Base-by-base conservation (phyloP, 2,888 invertebrate species). In the Dione juno region DNA sequence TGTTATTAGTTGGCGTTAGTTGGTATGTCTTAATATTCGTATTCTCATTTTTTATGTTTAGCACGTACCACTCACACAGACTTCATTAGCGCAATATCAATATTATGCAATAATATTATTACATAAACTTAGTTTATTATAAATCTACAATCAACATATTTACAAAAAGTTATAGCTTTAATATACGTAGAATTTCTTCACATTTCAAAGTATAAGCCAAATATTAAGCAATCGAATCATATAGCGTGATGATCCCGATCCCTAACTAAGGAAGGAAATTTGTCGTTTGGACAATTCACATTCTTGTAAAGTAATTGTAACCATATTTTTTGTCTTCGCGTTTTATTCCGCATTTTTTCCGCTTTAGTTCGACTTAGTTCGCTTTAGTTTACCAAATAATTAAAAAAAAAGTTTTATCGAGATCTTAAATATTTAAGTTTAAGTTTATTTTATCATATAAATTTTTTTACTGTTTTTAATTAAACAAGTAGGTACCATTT, bases 1-100 rank as follows among this genome's bases (percentile, higher is more conserved):
- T 45, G 43, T 21, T 61, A 45, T 43, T 61, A 61, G 45, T 61
- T 61, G 61, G 45, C 45, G 45, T 61, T 45, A 61, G 37, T 37
- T 58, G 37, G 16, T 40, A 13, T 28, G 5, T 28, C n/a, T n/a
- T 59, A 21, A 21, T 28, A n/a, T 43, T 41, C 9, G 21, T 43
- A 43, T 61, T 45, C 59, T 28, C 21, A 43, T 28, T 43, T 45
- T 28, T 7, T 28, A 45, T 54, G 37, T 35, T 37, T 10, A n/a
- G n/a, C 54, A 54, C 54, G 37, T 37, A 54, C 37, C 35, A 37
- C 10, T 54, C 37, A 54, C 53, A 54, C n/a, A 10, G 54, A 54
- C 10, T 54, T 54, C 16, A 16, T 54, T 54, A 54, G n/a, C 53
- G 53, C 10, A 16, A 57, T 57, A 57, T 57, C 16, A 37, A 16